A percentile compares a stretch with the other conserved stretches of the same genome.
These are phyloP conservation scores for Merluccius polli DNA, from an alignment of 2,797 vertebrate genomes.

Conservation along the genomic window DNA sequence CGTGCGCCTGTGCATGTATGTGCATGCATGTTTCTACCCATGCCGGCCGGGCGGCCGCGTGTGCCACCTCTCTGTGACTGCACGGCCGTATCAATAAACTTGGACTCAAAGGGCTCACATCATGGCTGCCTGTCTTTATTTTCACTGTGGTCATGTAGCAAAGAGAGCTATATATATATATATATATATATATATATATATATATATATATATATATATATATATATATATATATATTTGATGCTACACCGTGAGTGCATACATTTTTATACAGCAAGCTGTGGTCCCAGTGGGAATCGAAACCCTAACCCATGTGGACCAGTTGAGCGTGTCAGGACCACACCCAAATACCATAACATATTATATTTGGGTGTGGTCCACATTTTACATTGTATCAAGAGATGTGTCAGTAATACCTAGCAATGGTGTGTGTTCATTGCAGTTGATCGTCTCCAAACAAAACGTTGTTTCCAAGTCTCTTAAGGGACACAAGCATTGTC, in stretches of 20 bases:
- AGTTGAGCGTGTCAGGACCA: too few species aligned
- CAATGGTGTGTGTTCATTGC: background rate
- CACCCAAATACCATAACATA: too few species aligned
- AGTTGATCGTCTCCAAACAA: background rate
- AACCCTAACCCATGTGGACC: too few species aligned
- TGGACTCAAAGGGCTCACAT: slow-evolving; percentile 82
- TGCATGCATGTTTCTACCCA: slow-evolving; percentile 13
- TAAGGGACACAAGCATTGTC: background rate
- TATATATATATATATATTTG: too few species aligned
- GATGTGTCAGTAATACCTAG: background rate
- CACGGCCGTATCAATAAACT: slow-evolving; percentile 80
- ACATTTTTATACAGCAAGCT: too few species aligned
- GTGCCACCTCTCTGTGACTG: slow-evolving; percentile 75
- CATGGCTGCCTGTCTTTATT: slow-evolving; percentile 70
- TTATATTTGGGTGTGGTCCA: background rate
- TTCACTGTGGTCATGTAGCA: background rate
- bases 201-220: too few species aligned
- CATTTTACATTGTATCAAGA: background rate
- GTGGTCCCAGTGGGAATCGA: too few species aligned
- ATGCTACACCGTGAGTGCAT: too few species aligned
- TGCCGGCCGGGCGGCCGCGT: slow-evolving; percentile 46
- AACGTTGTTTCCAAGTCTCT: background rate
- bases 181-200: too few species aligned
- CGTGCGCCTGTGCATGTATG: background rate
- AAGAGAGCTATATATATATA: too few species aligned